Evolutionary conservation across 2,888 invertebrate species (phyloP), one percentile per base, ranked within the genome.

Genomic region (Hedychridium roseum): DNA sequence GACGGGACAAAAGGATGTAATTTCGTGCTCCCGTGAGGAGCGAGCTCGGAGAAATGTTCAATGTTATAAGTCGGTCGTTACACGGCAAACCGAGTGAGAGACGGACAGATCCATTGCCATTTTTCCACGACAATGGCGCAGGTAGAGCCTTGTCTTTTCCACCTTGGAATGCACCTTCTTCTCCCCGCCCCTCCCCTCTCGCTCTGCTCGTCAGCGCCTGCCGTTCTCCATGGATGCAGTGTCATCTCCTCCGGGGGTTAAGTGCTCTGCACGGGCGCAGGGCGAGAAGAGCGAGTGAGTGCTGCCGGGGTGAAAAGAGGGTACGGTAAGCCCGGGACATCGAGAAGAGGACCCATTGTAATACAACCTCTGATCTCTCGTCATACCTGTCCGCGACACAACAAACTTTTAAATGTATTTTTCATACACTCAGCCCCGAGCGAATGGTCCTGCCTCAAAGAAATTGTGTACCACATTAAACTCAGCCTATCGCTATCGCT

Each of bases 11-110:
- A 50, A 41, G 43, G 57, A 40, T 18, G 50, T 38, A 60, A 56
- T 60, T 60, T 56, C 44, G 36, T n/a, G n/a, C n/a, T n/a, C n/a
- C n/a, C 14, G 26, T 14, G 42, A n/a, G 26, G 23, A 20, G 37
- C 23, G 57, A 62, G 58, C 62, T 54, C 52, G 52, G 55, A 52
- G 52, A 58, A 50, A 54, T 58, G n/a, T 54, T 62, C 62, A 60
- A 60, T n/a, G n/a, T n/a, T n/a, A 69, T 72, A 72, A 73, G 60
- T 70, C 69, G 50, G 59, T 60, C 58, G 63, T 71, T 68, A 69
- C 58, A 35, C 46, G 14, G 37, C 20, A 41, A 44, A 50, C 36
- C 41, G 52, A 34, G 31, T 39, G 45, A 38, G 42, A 44, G 48
- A 36, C 50, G 48, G 63, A 32, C 30, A 20, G 11, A 32, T 36